A percentile compares a stretch with the other conserved stretches of the same genome.
These are phyloP conservation scores for Osmoderma eremita DNA, from an alignment of 2,888 invertebrate species.

Conservation along the genomic window DNA sequence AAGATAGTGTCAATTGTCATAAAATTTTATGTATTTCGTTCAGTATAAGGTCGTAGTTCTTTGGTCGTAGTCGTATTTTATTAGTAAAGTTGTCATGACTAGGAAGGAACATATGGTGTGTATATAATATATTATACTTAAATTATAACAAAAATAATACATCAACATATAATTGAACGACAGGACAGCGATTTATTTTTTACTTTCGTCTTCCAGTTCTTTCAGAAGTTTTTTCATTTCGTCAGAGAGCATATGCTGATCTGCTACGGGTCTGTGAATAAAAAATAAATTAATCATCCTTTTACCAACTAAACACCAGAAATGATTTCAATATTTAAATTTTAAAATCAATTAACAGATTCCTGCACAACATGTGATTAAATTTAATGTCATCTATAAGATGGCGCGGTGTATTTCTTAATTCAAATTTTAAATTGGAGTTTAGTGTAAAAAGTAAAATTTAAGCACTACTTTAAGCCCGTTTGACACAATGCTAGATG, in stretches of 20 bases:
- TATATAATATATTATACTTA: slow-evolving; percentile 30
- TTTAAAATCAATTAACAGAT: too few species aligned
- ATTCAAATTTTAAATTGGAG: too few species aligned
- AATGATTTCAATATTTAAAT: too few species aligned
- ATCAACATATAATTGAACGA: slow-evolving; percentile 32
- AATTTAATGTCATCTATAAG: too few species aligned
- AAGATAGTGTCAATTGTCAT: neutral
- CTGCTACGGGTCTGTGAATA: slow-evolving; percentile 56
- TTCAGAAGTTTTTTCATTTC: slow-evolving; percentile 62
- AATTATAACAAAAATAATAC: slow-evolving; percentile 32
- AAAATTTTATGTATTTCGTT: slow-evolving; percentile 7
- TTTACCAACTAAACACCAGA: neutral
- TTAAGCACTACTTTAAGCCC: too few species aligned
- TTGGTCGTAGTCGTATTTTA: slow-evolving; percentile 25
- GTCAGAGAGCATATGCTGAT: slow-evolving; percentile 62
- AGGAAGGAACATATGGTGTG: slow-evolving; percentile 20
- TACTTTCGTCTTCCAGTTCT: slow-evolving; percentile 61
- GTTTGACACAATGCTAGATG: too few species aligned
- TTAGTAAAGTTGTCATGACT: slow-evolving; percentile 19
- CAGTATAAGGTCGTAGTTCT: slow-evolving; percentile 5
- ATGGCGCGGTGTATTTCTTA: too few species aligned
- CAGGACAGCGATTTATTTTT: slow-evolving; percentile 56
- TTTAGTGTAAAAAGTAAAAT: too few species aligned
- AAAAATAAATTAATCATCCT: slow-evolving; percentile 36
- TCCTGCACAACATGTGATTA: too few species aligned